Evolutionary conservation across 2,797 vertebrate species (phyloP), one percentile per base, ranked within the genome.

Genomic region (Rhinatrema bivittatum): DNA sequence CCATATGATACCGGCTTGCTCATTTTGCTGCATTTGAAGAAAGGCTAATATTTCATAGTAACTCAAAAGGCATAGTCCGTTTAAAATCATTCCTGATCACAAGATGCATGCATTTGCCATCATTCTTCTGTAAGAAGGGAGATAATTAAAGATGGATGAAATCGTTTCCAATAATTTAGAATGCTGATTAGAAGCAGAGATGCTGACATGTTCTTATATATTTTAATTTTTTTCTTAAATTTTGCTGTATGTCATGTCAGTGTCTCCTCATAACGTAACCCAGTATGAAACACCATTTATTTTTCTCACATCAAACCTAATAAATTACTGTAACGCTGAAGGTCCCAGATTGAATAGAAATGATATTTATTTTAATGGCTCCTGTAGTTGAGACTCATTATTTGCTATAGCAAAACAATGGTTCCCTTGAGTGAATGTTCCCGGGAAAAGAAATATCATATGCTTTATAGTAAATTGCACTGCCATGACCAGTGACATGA

Each of bases 91-190:
- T 61, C 25, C 41, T 50, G 3, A 5, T 26, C 4, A 5, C 16
- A 23, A 9, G 16, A 16, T 20, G 19, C 25, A 1, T 29, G 6
- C 9, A 30, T 56, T 41, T 46, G 3, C 1, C 18, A 28, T 29
- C 50, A 14, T 38, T 58, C 29, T 62, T 47, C 25, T 10, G 42
- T 20, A 50, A 18, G 4, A 4, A 31, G 18, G n/a, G 10, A 36
- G 25, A 46, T 37, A 46, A n/a, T 33, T 49, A 41, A 7, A 23
- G n/a, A 23, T 53, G 14, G 10, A 13, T 4, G 24, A 52, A 59
- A 41, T 24, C 12, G 8, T 12, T 55, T 13, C 46, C 50, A 62
- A 56, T 28, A 32, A 39, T 27, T 38, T 52, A 41, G 3, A 56
- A 48, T 28, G 5, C 14, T 31, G 7, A 19, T 23, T 23, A 49